Evolutionary conservation across 2,888 invertebrate genomes (phyloP).

Genomic region (Oasisia sp.): DNA sequence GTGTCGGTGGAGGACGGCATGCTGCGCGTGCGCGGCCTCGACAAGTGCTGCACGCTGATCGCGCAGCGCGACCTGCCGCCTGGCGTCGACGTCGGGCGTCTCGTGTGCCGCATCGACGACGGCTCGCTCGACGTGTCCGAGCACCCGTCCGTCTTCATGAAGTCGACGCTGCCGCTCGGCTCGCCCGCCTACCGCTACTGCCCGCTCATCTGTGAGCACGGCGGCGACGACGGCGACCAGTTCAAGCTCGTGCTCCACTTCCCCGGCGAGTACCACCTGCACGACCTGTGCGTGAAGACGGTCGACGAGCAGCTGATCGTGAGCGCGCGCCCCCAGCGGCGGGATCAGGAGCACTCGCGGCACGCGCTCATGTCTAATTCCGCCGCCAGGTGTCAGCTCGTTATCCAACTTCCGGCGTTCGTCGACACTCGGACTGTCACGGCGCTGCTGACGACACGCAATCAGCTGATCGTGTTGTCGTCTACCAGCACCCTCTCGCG

Average conservation of each 20-base stretch:
- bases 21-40: slow-evolving; percentile 3
- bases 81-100: slow-evolving; percentile 22
- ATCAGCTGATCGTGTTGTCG: not conserved
- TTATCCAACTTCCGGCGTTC: not conserved
- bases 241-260: slow-evolving; percentile 32
- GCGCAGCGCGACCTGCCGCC: slow-evolving; percentile 17
- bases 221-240: slow-evolving; percentile 31
- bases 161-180: slow-evolving; percentile 17
- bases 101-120: not conserved
- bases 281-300: slow-evolving; percentile 32
- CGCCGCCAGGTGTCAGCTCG: not conserved
- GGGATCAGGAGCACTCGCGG: not conserved
- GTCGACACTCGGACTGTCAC: slow-evolving; percentile 1
- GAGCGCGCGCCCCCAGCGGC: slow-evolving; percentile 18
- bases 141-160: slow-evolving; percentile 9
- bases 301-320: slow-evolving; percentile 31
- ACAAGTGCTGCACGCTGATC: not conserved
- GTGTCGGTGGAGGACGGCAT: slow-evolving; percentile 10
- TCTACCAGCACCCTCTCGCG: not conserved
- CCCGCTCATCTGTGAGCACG: slow-evolving; percentile 23
- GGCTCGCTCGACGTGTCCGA: not conserved
- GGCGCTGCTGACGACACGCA: not conserved
- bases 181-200: not conserved
- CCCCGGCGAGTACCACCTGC: slow-evolving; percentile 27
- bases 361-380: not conserved